Base-by-base conservation (phyloP, 2,797 vertebrate genomes). In the Coccyzus lansbergi region DNA sequence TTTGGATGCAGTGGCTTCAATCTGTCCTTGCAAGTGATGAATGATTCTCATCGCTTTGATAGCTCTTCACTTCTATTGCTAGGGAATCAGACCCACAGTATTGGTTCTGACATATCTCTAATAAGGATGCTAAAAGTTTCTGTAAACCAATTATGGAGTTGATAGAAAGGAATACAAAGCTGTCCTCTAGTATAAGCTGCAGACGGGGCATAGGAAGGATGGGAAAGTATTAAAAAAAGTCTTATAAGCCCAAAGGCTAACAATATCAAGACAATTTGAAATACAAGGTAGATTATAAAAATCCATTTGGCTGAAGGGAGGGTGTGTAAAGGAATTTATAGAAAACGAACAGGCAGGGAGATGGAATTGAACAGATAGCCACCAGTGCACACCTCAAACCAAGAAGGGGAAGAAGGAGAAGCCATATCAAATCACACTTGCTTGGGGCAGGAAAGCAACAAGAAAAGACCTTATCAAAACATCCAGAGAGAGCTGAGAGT, bases 201-300 rank as follows among this genome's bases (percentile, higher is more conserved):
- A 96, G 83, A 91, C 10, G 28, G 87, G n/a, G 77, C 89, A 95
- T 19, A 77, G 67, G 76, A 83, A 97, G 90, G 90, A 95, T 69
- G 76, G 92, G 91, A 95, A 92, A 94, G 78, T 96, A 95, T 97
- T 95, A 96, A 93, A 96, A 94, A 94, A 85, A 80, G 90, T 88
- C 74, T 79, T 90, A 4, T 92, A 97, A 97, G 91, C 97, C 96
- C 71, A 95, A 97, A 96, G 96, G 96, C 95, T 96, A 96, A 96
- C 95, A 97, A 96, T 97, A 97, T 95, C 93, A 97, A 96, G 91
- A 93, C 94, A 97, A 97, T 96, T 96, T 97, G 95, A 97, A 98
- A 97, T 96, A 97, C 92, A 96, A 90, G 81, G 67, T 95, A 97
- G 93, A 97, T 97, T 97, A 87, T 94, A 97, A 96, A 96, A 96